phyloP scores from a whole-genome alignment of 1,140 invertebrate species.

The Cyphomyrmex costatus region DNA sequence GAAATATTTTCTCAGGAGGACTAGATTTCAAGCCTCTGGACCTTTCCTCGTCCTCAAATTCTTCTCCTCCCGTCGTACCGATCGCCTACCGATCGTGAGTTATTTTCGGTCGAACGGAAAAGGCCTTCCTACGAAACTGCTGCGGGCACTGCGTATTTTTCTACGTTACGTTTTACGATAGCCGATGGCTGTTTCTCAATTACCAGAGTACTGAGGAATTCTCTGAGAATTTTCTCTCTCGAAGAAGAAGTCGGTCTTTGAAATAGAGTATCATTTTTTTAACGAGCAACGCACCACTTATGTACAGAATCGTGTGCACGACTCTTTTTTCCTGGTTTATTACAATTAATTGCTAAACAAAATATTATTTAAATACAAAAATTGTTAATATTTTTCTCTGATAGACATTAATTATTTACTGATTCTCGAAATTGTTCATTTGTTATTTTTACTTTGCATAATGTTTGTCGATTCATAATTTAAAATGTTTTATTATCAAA shows the following conservation, averaged over 20 bases:
- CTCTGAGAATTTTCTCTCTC: not conserved
- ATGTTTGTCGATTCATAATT: not conserved
- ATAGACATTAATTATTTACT: not conserved
- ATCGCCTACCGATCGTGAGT: conserved; percentile 72
- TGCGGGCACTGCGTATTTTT: conserved; percentile 75
- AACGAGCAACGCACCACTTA: conserved; percentile 27
- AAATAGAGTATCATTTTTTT: conserved; percentile 19
- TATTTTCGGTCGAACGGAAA: conserved; percentile 72
- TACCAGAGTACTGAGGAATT: conserved; percentile 51
- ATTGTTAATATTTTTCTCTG: not conserved
- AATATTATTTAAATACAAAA: not conserved
- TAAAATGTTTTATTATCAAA: conserved; percentile 1
- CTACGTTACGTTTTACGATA: conserved; percentile 73
- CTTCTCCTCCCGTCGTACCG: not conserved
- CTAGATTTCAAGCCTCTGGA: conserved; percentile 55
- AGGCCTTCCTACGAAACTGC: conserved; percentile 73
- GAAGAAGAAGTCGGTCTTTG: conserved; percentile 24
- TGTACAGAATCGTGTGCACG: not conserved
- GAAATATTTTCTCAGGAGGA: conserved; percentile 67
- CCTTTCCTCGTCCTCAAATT: conserved; percentile 1
- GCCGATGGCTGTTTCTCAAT: conserved; percentile 78
- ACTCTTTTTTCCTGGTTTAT: not conserved
- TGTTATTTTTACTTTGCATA: not conserved
- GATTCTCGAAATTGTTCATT: not conserved
- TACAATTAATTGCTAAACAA: not conserved